Base-by-base conservation (phyloP, 2,888 invertebrate genomes). In the Diadromus collaris region DNA sequence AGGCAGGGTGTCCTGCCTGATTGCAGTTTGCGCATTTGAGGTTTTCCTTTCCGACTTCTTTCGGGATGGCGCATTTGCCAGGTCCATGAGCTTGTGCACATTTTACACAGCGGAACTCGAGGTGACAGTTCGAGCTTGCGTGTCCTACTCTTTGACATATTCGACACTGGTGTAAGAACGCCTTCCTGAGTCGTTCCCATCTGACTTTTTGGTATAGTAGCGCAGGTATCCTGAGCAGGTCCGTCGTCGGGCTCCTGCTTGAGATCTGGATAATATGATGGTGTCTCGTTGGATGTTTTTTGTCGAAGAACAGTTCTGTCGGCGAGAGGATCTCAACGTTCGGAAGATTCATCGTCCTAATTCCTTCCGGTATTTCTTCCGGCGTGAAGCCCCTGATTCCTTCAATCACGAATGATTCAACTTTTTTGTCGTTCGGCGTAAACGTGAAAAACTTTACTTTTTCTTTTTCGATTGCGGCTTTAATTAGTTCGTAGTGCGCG, bases 61-160 rank as follows among this genome's bases (percentile, higher is more conserved):
- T 1, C 0, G 7, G n/a, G 7, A 78, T 56, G 10, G 6, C 0
- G 21, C 79, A 79, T 0, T 67, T 46, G 2, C 56, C 56, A 0
- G 76, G 71, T 0, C 6, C 58, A n/a, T 79, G 72, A 9, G 19
- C 4, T 0, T 32, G 19, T 0, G 38, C 48, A 32, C 76, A 79
- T 21, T 76, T 79, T 0, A 79, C 79, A 13, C 79, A 76, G n/a
- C 76, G 24, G 16, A 16, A 76, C 0, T 41, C 32, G 1, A 79
- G 16, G 0, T 41, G 5, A 24, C 79, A 79, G 7, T 76, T 76
- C 2, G 24, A 27, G 7, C 76, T 68, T 6, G 72, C 56, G 13
- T 79, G 79, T 1, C 67, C 76, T 0, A 76, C 9, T n/a, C 76
- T 13, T 46, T 79, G 79, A n/a, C 72, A 79, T 2, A 34, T 76